Conservation (phyloP, 2,113 vertebrate species). For the Hymenochirus boettgeri region DNA sequence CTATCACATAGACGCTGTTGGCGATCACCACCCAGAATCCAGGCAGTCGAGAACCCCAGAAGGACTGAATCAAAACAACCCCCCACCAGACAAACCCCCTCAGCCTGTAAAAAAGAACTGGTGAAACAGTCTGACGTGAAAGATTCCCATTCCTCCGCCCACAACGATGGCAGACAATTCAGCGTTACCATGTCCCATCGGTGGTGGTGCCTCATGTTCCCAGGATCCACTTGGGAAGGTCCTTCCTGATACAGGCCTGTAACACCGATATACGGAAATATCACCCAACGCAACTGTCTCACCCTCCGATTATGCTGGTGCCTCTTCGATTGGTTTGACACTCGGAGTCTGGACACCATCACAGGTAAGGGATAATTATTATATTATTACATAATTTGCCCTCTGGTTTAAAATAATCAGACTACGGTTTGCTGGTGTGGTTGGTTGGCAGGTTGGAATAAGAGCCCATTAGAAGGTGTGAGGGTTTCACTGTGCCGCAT, state of each 20-base stretch:
- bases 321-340: conserved; percentile 69
- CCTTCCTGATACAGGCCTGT: conserved; percentile 82
- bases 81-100: conserved; percentile 70
- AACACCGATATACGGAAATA: conserved; percentile 80
- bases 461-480: too few species aligned
- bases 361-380: conserved; percentile 89
- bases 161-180: conserved; percentile 76
- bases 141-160: conserved; percentile 69
- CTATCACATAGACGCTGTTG: conserved; percentile 73
- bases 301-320: conserved; percentile 75
- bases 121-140: conserved; percentile 77
- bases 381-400: too few species aligned
- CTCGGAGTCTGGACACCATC: conserved; percentile 76
- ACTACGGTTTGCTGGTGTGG: too few species aligned
- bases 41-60: conserved; percentile 74
- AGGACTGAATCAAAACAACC: conserved; percentile 71
- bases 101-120: conserved; percentile 72
- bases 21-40: conserved; percentile 70
- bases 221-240: conserved; percentile 76
- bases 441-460: too few species aligned
- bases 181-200: conserved; percentile 73
- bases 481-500: too few species aligned
- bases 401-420: too few species aligned
- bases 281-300: conserved; percentile 63
- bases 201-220: conserved; percentile 87